Evolutionary conservation across 2,113 vertebrate species (phyloP).

Genomic region (Puntigrus tetrazona): DNA sequence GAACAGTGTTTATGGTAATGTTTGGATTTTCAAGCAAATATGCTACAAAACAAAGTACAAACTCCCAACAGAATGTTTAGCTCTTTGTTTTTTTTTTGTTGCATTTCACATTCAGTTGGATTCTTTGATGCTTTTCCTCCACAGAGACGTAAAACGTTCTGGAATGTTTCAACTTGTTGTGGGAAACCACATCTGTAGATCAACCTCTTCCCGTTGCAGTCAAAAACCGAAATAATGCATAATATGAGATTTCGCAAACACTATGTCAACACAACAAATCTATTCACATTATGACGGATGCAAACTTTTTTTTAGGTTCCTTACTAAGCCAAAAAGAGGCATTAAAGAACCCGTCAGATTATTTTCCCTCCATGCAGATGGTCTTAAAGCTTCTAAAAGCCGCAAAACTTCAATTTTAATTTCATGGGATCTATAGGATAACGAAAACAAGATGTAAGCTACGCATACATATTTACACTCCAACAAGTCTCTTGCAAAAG

Average conservation of each 20-base stretch:
- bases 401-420: background rate
- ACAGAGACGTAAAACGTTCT: conserved; percentile 9
- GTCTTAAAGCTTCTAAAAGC: background rate
- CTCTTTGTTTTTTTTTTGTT: background rate
- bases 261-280: background rate
- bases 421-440: background rate
- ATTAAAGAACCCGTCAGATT: background rate
- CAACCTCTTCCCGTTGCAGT: background rate
- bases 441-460: background rate
- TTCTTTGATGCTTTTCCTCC: conserved; percentile 17
- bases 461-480: background rate
- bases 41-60: background rate
- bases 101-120: conserved; percentile 1
- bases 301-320: background rate
- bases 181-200: conserved; percentile 5
- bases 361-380: background rate
- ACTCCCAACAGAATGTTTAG: background rate
- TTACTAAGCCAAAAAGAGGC: background rate
- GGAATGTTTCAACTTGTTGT: background rate
- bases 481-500: background rate
- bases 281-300: background rate
- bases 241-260: background rate
- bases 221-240: background rate
- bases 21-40: conserved; percentile 2
- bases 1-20: conserved; percentile 1